Evolutionary conservation across 1,140 invertebrate species (phyloP).

Genomic region (Bombyx mandarina): DNA sequence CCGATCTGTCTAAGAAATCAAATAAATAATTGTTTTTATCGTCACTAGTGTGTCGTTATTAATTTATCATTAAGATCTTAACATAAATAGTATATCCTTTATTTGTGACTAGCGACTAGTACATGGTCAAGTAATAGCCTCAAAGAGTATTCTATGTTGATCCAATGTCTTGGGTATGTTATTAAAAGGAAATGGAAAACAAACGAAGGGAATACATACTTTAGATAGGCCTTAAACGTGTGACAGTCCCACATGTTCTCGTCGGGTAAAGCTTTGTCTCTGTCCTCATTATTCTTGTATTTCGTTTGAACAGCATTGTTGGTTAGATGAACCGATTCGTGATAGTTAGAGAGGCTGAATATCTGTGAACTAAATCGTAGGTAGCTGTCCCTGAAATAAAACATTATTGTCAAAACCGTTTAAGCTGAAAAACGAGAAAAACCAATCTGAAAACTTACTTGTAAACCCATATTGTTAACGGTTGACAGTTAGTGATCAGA

Average conservation of each 20-base stretch:
- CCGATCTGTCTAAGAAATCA: conserved; percentile 74
- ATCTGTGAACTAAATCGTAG: conserved; percentile 93
- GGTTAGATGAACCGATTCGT: conserved; percentile 93
- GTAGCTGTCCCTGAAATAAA: conserved; percentile 82
- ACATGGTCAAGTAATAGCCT: no score
- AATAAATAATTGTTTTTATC: neutral
- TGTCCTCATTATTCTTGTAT: conserved; percentile 84
- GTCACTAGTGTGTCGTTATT: no score
- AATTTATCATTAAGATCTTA: no score
- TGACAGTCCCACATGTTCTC: conserved; percentile 93
- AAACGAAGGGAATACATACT: conserved; percentile 30
- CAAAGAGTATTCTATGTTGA: no score
- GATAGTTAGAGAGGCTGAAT: conserved; percentile 90
- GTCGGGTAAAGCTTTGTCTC: conserved; percentile 81
- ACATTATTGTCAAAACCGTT: conserved; percentile 3
- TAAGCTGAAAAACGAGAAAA: no score
- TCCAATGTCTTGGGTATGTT: no score
- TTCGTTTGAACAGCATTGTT: conserved; percentile 95
- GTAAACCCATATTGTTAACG: conserved; percentile 94
- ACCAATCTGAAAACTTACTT: conserved; percentile 71
- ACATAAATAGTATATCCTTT: no score
- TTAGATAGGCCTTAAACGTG: conserved; percentile 81
- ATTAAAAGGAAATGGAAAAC: no score
- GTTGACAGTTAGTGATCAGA: conserved; percentile 90
- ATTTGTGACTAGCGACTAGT: no score